phyloP scores from a whole-genome alignment of 2,113 vertebrate genomes.

The Corythaixoides concolor region DNA sequence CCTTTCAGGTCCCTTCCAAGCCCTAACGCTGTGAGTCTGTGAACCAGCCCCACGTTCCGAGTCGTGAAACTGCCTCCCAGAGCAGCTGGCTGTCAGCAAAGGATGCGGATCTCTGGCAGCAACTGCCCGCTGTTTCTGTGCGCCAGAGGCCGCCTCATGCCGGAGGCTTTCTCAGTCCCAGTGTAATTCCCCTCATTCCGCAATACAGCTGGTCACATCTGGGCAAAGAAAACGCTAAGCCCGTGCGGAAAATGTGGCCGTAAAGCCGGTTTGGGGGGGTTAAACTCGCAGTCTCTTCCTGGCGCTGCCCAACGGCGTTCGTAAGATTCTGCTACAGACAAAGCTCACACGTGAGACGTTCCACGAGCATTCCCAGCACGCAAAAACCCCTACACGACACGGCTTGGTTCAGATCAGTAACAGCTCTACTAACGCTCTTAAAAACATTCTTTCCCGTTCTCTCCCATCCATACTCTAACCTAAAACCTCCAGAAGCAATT shows the following conservation, averaged over 20 bases:
- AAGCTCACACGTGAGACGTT: neutral
- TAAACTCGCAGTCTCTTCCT: too few relatives aligned
- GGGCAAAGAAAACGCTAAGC: neutral
- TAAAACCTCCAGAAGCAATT: constrained; percentile 90
- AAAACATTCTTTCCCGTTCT: neutral
- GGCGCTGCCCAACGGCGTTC: neutral
- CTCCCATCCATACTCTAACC: constrained; percentile 72
- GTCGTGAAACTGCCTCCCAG: neutral
- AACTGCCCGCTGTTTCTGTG: neutral
- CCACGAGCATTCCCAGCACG: fast-evolving
- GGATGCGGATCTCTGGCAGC: neutral
- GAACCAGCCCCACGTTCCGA: neutral
- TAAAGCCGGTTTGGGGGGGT: neutral
- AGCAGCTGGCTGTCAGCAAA: neutral
- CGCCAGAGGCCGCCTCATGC: neutral
- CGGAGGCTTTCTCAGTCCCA: neutral
- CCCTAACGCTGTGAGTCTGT: too few relatives aligned
- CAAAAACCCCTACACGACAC: fast-evolving
- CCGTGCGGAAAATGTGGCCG: neutral
- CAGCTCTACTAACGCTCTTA: neutral
- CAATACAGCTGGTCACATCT: neutral
- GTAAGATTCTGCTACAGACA: neutral
- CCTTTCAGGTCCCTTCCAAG: too few relatives aligned
- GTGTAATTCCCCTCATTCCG: neutral
- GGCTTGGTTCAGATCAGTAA: neutral